Base-by-base conservation (phyloP, 1,140 invertebrate genomes). In the Anastatus disparis region DNA sequence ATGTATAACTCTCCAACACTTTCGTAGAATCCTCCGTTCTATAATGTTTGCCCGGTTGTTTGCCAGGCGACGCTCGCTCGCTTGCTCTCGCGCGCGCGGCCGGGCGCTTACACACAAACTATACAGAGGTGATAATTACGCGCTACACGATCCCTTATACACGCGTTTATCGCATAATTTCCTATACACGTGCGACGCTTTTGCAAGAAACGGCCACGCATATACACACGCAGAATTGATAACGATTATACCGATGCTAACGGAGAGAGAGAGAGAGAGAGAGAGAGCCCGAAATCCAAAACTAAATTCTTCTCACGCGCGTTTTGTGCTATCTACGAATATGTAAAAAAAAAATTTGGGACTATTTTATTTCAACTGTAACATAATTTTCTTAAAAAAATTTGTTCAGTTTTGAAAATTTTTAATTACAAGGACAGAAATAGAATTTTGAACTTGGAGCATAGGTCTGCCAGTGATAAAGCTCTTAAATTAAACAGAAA, bases 91-190 rank as follows among this genome's bases (percentile, higher is more conserved):
- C 56, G 64, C 52, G 53, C 67, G 65, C 71, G 61, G 71, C 63
- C 72, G 59, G 71, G 76, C 72, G 71, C 75, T 12, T 24, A 58
- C 31, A 17, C 59, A 38, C 70, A 40, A n/a, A n/a, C 20, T 72
- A 71, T 79, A 75, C 75, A 70, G 75, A 83, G 81, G 81, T 83
- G 82, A 83, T 84, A 84, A 84, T 84, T 83, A 82, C 80, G 77
- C 76, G 77, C 70, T 75, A n/a, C n/a, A n/a, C 78, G 75, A 82
- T 82, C 77, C 24, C 78, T n/a, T n/a, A n/a, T n/a, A n/a, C n/a
- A n/a, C n/a, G n/a, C 81, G 81, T 78, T 81, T 79, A 79, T 79
- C 79, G 76, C 77, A 75, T 77, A 83, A 82, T 84, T 84, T 81
- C 79, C 81, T n/a, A n/a, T n/a, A n/a, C 75, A 75, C 75, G 75